phyloP scores from a whole-genome alignment of 2,113 vertebrate species.

The Theristicus caerulescens region DNA sequence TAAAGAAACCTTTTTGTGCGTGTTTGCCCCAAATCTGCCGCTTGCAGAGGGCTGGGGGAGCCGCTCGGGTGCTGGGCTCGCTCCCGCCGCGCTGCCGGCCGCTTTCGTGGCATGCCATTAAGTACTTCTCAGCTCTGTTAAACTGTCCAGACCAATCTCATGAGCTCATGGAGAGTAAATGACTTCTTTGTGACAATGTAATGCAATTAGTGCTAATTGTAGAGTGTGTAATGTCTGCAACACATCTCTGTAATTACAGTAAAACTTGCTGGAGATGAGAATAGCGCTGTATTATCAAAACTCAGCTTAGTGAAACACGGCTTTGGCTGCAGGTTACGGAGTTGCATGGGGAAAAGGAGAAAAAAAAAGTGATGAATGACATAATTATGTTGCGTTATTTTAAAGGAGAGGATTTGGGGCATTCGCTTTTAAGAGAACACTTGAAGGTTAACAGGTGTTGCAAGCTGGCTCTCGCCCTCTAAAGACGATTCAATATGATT shows the following conservation, averaged over 20 bases:
- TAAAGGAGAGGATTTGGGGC: not conserved
- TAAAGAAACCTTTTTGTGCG: not conserved
- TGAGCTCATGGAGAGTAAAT: slow-evolving; percentile 57
- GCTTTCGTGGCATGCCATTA: not conserved
- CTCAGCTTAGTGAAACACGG: not conserved
- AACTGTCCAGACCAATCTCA: slow-evolving; percentile 51
- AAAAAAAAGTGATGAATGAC: not conserved
- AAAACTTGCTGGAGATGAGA: slow-evolving; percentile 46
- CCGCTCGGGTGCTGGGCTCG: not conserved
- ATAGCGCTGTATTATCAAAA: slow-evolving; percentile 25
- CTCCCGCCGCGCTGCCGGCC: not conserved
- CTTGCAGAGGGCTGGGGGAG: not conserved
- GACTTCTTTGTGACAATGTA: slow-evolving; percentile 66
- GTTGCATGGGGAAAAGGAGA: not conserved
- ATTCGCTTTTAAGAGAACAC: not conserved
- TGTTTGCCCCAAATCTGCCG: not conserved
- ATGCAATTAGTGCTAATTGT: slow-evolving; percentile 63
- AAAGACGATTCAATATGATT: not conserved
- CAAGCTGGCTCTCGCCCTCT: not conserved
- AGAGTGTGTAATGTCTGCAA: slow-evolving; percentile 52
- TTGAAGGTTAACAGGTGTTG: slow-evolving; percentile 2
- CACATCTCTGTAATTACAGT: slow-evolving; percentile 62
- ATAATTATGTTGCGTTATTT: slow-evolving; percentile 27
- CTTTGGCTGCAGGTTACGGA: slow-evolving; percentile 9
- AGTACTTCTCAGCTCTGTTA: not conserved